A percentile compares a stretch with the other conserved stretches of the same genome.
Conservation (phyloP, 2,797 vertebrate genomes). For the Echeneis naucrates region DNA sequence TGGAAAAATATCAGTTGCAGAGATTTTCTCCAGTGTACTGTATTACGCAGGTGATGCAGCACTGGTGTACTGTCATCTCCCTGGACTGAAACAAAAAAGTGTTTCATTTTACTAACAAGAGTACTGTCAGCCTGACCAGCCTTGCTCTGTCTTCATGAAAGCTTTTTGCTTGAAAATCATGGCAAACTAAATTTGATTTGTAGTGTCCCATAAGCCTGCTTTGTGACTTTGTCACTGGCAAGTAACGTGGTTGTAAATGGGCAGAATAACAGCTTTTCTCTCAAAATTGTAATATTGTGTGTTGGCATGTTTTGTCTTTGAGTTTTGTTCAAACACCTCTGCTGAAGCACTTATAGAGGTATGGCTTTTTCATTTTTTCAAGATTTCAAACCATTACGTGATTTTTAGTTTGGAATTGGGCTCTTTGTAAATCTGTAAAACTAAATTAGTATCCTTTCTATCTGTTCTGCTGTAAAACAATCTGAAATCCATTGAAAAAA, state of each 20-base stretch:
- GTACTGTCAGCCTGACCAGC: conserved; percentile 40
- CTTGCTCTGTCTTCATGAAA: conserved; percentile 57
- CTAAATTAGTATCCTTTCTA: conserved; percentile 20
- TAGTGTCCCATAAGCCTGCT: conserved; percentile 49
- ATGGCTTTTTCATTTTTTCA: conserved; percentile 26
- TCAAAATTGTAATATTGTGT: conserved; percentile 27
- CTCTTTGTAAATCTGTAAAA: conserved; percentile 10
- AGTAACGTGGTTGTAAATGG: conserved; percentile 41
- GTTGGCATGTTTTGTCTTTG: conserved; percentile 66
- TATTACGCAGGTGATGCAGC: conserved; percentile 45
- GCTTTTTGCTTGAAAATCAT: conserved; percentile 54
- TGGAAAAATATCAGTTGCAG: conserved; percentile 7
- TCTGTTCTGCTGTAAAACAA: conserved; percentile 8
- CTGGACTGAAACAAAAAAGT: conserved; percentile 31
- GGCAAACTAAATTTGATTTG: conserved; percentile 25
- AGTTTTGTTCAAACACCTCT: conserved; percentile 42
- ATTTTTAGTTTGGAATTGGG: conserved; percentile 11
- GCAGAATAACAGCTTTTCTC: conserved; percentile 39
- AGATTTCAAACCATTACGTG: neutral
- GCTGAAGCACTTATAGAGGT: conserved; percentile 64
- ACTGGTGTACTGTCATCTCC: conserved; percentile 34
- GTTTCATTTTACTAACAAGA: conserved; percentile 60
- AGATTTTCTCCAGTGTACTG: conserved; percentile 37
- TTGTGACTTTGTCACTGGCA: conserved; percentile 48
- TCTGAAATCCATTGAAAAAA: conserved; percentile 29